These are phyloP conservation scores for Anastrepha obliqua DNA, from an alignment of 1,140 invertebrate genomes.

Conservation along the genomic window DNA sequence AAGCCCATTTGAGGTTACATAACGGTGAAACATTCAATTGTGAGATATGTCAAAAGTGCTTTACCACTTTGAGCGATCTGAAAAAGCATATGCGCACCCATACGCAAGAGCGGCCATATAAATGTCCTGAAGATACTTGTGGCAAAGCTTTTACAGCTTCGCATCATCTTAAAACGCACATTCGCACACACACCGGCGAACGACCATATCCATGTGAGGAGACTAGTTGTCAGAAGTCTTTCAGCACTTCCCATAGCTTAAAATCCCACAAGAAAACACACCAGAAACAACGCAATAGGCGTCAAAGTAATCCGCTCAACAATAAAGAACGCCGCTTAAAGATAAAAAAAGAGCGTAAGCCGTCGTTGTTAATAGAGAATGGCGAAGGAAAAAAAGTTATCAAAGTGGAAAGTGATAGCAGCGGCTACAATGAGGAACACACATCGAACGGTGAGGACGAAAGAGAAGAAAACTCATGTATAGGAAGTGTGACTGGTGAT, in stretches of 20 bases:
- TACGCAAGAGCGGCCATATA: conserved; percentile 93
- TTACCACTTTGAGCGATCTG: conserved; percentile 94
- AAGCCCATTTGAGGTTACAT: conserved; percentile 93
- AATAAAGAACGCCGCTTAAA: conserved; percentile 59
- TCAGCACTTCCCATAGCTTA: conserved; percentile 87
- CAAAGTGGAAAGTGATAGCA: conserved; percentile 54
- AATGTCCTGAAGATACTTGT: conserved; percentile 88
- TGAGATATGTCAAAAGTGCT: conserved; percentile 90
- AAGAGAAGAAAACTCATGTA: background rate
- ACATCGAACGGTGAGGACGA: conserved; percentile 16
- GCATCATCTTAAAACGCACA: conserved; percentile 93
- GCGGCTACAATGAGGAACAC: conserved; percentile 49
- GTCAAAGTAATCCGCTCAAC: conserved; percentile 60
- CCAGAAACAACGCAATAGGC: conserved; percentile 66
- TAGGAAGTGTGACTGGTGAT: background rate
- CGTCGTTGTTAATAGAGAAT: background rate
- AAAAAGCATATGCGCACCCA: conserved; percentile 95
- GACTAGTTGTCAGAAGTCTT: conserved; percentile 83
- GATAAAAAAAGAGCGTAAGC: conserved; percentile 12
- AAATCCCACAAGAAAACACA: conserved; percentile 86
- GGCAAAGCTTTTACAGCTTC: conserved; percentile 94
- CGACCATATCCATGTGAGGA: conserved; percentile 86
- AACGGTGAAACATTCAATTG: conserved; percentile 98
- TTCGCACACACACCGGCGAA: conserved; percentile 76
- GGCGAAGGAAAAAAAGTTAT: background rate